Evolutionary conservation across 2,797 vertebrate species (phyloP), one percentile per base, ranked within the genome.

Genomic region (Rhinichthys osculus): DNA sequence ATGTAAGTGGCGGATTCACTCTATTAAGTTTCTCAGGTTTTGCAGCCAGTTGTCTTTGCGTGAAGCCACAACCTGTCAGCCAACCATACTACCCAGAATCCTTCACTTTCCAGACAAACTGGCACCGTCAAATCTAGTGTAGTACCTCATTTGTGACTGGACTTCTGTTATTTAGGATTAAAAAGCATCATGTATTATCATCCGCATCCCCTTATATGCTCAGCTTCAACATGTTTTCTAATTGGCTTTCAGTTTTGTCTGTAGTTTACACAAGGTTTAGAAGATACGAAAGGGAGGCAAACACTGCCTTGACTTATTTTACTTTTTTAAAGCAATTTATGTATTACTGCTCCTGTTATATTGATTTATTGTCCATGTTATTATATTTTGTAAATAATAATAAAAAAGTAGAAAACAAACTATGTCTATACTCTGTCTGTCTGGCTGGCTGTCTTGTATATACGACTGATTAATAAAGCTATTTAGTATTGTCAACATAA

Each of bases 351-450:
- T 89, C 91, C 86, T 89, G 85, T 93, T 91, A 42, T 91, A 86
- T 89, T 90, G 90, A 84, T 90, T 91, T 88, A 66, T 80, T 79
- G 47, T 83, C 59, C 83, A 70, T 90, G 92, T 91, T 93, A 92
- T 93, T 92, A 83, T 92, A 90, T 94, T 95, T 95, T 95, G 92
- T 93, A 90, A 93, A 91, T 86, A 82, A 72, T 57, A 82, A 90
- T 92, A 82, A 78, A 71, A 81, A 73, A 70, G 1, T 42, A 27
- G 17, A 66, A 83, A 84, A 81, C 71, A 71, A 78, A 85, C 35
- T 5, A 6, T 17, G 16, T 17, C 44, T 17, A 16, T 47, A 47
- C 44, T 47, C 44, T 47, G 5, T 47, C 4, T 14, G 14, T 4
- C 13, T 14, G 10, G 2, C 40, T 44, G 3, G 3, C 10, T 42